A percentile compares a stretch with the other conserved stretches of the same genome.
These are phyloP conservation scores for Ceratina calcarata DNA, from an alignment of 1,140 invertebrate genomes.

Conservation along the genomic window DNA sequence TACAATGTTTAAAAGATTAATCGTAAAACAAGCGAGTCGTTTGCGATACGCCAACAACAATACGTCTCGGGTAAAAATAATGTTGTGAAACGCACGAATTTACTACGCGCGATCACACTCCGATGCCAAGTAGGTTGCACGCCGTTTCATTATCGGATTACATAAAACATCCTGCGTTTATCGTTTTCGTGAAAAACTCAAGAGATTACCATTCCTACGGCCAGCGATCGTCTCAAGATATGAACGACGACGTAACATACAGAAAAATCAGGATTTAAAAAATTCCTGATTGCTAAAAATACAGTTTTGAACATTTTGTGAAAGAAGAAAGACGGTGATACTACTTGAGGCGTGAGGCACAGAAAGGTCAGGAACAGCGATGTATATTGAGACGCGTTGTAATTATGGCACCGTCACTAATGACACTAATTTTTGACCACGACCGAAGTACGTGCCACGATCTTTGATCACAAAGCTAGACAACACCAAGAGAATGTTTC, in stretches of 20 bases:
- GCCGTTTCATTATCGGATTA: constrained; percentile 21
- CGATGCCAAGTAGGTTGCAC: constrained; percentile 41
- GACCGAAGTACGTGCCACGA: not conserved
- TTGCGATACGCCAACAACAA: not conserved
- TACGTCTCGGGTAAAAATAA: not conserved
- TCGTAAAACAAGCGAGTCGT: no score
- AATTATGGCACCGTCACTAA: constrained; percentile 32
- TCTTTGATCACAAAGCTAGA: constrained; percentile 11
- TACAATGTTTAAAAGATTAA: not conserved
- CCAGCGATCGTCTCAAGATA: not conserved
- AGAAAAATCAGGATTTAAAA: not conserved
- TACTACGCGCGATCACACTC: not conserved
- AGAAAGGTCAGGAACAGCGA: constrained; percentile 25
- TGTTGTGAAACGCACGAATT: not conserved
- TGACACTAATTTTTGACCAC: constrained; percentile 25
- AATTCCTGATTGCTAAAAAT: not conserved
- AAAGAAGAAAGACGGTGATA: not conserved
- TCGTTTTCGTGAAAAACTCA: not conserved
- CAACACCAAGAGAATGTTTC: constrained; percentile 15
- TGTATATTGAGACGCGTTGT: not conserved
- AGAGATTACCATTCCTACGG: not conserved
- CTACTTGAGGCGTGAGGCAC: not conserved
- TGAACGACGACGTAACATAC: not conserved
- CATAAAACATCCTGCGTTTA: constrained; percentile 25
- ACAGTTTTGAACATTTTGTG: not conserved